Percentiles rank a stretch among this genome's conserved stretches.
Conservation (phyloP, 2,113 vertebrate species). For the Labeo rohita region DNA sequence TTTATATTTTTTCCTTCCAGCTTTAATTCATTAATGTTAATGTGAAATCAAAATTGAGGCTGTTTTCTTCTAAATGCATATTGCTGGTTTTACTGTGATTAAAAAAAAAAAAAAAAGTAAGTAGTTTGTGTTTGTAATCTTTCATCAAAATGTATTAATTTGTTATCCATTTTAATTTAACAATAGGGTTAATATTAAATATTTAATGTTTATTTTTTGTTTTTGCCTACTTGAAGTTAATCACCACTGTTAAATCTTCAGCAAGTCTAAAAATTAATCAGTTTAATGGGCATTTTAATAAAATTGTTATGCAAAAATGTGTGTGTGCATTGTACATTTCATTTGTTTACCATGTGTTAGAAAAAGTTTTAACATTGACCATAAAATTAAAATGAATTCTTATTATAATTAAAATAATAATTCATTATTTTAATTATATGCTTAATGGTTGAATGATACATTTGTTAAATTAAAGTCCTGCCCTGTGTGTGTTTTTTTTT, state of each 20-base stretch:
- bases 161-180: neutral
- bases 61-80: neutral
- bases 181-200: neutral
- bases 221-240: too few relatives aligned
- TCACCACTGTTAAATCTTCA: too few relatives aligned
- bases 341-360: too few relatives aligned
- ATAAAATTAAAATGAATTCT: neutral
- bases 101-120: neutral
- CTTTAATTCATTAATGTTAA: neutral
- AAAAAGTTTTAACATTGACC: neutral
- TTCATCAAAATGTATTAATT: neutral
- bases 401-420: too few relatives aligned
- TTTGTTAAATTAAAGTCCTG: neutral
- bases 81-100: neutral
- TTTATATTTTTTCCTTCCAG: neutral
- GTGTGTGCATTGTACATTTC: too few relatives aligned
- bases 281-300: too few relatives aligned
- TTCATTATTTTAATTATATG: too few relatives aligned
- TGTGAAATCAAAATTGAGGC: neutral
- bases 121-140: neutral
- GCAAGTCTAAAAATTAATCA: too few relatives aligned
- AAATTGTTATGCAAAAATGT: too few relatives aligned
- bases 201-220: neutral
- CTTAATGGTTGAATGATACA: neutral
- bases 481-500: neutral